Conservation (phyloP, 2,113 vertebrate species). For the Cryptotis parvus region DNA sequence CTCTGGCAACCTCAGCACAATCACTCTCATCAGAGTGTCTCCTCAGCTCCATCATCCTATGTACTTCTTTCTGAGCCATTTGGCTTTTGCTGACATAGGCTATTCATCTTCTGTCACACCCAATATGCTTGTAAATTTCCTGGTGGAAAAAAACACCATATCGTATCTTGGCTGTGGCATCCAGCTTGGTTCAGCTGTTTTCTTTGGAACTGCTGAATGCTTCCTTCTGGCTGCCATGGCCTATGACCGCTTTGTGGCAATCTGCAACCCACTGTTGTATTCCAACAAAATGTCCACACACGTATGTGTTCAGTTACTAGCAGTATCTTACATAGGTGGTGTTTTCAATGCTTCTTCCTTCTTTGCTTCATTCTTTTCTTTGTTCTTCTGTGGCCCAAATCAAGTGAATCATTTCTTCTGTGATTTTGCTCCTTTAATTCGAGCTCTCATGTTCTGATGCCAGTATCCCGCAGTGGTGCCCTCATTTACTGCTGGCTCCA, state of each 20-base stretch:
- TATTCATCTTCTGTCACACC: conserved; percentile 21
- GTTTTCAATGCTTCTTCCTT: background rate
- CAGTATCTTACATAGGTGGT: background rate
- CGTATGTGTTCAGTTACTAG: conserved; percentile 33
- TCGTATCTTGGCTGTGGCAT: background rate
- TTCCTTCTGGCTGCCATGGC: conserved; percentile 59
- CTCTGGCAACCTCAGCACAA: conserved; percentile 64
- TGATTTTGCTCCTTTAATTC: conserved; percentile 50
- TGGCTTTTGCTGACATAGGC: conserved; percentile 54
- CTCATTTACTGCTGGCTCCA: background rate
- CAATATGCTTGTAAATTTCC: background rate
- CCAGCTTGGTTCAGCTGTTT: conserved; percentile 39
- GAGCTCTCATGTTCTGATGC: conserved; percentile 60
- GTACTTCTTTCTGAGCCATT: conserved; percentile 50
- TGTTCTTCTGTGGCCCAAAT: conserved; percentile 54
- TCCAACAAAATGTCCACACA: conserved; percentile 48
- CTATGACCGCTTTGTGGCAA: conserved; percentile 48
- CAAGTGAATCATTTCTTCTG: conserved; percentile 27
- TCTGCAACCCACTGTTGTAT: conserved; percentile 58
- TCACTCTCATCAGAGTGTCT: conserved; percentile 60
- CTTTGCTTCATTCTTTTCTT: background rate
- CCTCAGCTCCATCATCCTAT: conserved; percentile 59
- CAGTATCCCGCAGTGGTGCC: background rate
- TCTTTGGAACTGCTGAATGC: conserved; percentile 49
- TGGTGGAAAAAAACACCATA: background rate